These are phyloP conservation scores for Empis livida DNA, from an alignment of 2,888 invertebrate genomes.

Conservation along the genomic window DNA sequence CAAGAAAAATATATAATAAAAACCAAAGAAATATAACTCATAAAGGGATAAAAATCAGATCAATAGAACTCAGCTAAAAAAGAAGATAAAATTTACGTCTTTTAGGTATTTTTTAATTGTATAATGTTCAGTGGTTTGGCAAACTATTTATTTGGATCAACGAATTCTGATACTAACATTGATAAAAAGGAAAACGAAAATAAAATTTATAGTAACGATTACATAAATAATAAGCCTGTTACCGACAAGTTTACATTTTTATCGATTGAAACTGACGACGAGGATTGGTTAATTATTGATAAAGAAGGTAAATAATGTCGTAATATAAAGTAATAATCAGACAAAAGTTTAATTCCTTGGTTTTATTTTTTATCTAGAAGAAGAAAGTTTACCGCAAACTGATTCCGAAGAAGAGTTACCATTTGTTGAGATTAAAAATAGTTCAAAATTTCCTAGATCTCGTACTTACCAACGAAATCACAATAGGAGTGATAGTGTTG, in stretches of 20 bases:
- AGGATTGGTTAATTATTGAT: slow-evolving; percentile 45
- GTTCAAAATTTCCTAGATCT: neutral
- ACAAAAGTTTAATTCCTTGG: neutral
- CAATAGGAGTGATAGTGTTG: neutral
- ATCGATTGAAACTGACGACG: slow-evolving; percentile 29
- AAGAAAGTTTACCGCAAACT: slow-evolving; percentile 26
- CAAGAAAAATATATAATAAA: too few species aligned
- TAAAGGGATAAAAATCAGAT: too few species aligned
- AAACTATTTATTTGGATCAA: slow-evolving; percentile 40
- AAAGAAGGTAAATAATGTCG: slow-evolving; percentile 24
- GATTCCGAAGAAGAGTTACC: slow-evolving; percentile 31
- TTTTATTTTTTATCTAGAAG: slow-evolving; percentile 18
- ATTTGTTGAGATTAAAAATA: slow-evolving; percentile 22
- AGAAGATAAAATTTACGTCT: too few species aligned
- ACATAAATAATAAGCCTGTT: slow-evolving; percentile 9
- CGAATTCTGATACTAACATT: slow-evolving; percentile 22
- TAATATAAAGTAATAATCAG: neutral
- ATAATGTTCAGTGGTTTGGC: slow-evolving; percentile 49
- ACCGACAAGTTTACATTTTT: slow-evolving; percentile 7
- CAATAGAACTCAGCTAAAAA: too few species aligned
- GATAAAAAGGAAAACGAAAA: slow-evolving; percentile 11
- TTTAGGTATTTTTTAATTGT: slow-evolving; percentile 12
- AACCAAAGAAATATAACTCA: too few species aligned
- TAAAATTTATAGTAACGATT: slow-evolving; percentile 3
- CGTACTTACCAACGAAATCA: neutral